Conservation (phyloP, 2,797 vertebrate genomes). For the Peromyscus aztecus region DNA sequence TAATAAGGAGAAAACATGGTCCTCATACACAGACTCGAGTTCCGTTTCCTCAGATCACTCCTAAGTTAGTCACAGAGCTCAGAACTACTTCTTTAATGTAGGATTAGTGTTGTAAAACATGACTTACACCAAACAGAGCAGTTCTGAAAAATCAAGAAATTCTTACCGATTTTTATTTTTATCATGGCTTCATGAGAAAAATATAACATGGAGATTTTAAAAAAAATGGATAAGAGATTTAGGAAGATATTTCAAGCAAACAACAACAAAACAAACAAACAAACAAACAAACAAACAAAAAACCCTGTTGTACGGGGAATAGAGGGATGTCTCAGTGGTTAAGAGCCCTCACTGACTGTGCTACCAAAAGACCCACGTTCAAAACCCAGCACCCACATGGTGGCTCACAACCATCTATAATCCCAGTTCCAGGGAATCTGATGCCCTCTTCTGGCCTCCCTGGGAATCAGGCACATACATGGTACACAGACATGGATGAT, state of each 20-base stretch:
- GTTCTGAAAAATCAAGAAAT: slow-evolving; percentile 52
- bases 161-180: not conserved
- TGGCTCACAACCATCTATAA: not conserved
- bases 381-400: not conserved
- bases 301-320: not conserved
- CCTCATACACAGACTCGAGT: not conserved
- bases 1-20: not conserved
- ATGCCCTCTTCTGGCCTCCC: not conserved
- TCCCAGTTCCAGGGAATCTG: not conserved
- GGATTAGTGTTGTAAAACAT: not conserved
- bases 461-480: not conserved
- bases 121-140: not conserved
- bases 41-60: not conserved
- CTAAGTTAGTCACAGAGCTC: not conserved
- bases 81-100: not conserved
- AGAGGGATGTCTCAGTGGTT: not conserved
- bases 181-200: slow-evolving; percentile 20
- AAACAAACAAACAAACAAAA: not conserved
- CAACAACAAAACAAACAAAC: not conserved
- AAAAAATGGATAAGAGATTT: slow-evolving; percentile 37
- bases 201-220: not conserved
- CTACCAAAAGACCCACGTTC: not conserved
- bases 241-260: slow-evolving; percentile 1
- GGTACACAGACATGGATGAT: not conserved
- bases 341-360: not conserved